phyloP scores from a whole-genome alignment of 2,113 vertebrate genomes.

The Heterocephalus glaber region DNA sequence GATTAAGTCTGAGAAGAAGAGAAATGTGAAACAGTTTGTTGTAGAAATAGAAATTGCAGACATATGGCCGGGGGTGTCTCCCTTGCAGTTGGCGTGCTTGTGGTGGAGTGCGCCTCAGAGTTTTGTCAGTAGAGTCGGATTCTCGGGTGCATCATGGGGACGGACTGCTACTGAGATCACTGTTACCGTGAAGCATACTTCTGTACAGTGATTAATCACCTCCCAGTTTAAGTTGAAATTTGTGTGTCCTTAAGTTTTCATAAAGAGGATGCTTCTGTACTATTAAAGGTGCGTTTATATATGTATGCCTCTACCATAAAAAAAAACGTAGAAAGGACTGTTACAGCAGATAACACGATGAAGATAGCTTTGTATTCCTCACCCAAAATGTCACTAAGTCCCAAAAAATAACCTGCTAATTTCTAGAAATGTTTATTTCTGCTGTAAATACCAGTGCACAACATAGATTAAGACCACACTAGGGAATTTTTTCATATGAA shows the following conservation, averaged over 20 bases:
- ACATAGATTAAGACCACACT: constrained; percentile 9
- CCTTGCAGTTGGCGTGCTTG: background rate
- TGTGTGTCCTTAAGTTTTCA: background rate
- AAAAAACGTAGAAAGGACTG: background rate
- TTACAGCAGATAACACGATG: background rate
- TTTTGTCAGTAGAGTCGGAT: background rate
- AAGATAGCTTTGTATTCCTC: background rate
- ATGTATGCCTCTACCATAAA: background rate
- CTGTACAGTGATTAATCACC: background rate
- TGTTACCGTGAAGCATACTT: background rate
- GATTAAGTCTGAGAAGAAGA: constrained; percentile 32
- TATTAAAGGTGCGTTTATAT: background rate
- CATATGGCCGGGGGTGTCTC: background rate
- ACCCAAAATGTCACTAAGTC: background rate
- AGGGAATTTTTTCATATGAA: background rate
- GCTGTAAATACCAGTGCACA: background rate
- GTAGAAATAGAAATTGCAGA: constrained; percentile 16
- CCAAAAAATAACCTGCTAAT: background rate
- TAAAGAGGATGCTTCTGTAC: background rate
- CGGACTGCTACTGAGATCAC: background rate
- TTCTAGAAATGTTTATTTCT: constrained; percentile 53
- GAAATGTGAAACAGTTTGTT: background rate
- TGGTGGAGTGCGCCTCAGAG: background rate
- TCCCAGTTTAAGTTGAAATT: background rate
- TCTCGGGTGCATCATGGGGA: background rate